A percentile compares a stretch with the other conserved stretches of the same genome.
Evolutionary conservation across 2,113 vertebrate genomes (phyloP).

Genomic region (Poecile atricapillus): DNA sequence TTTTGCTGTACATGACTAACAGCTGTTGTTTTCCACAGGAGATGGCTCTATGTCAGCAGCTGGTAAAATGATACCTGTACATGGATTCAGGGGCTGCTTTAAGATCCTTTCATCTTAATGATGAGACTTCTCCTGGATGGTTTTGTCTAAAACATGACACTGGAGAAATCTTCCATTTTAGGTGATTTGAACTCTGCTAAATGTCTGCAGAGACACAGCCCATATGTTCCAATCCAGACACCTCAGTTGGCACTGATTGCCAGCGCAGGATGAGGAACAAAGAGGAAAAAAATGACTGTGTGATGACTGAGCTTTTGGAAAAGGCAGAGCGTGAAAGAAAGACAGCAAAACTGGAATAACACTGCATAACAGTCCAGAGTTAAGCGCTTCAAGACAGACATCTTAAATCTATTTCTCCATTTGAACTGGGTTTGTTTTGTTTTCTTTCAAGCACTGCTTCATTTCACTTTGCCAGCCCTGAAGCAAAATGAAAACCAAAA

Average conservation of each 20-base stretch:
- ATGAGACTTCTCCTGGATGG: not conserved
- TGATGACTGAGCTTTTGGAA: not conserved
- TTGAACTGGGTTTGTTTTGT: not conserved
- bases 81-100: not conserved
- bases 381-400: not conserved
- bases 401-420: not conserved
- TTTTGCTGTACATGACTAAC: not conserved
- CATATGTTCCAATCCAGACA: not conserved
- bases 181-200: not conserved
- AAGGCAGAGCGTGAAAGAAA: not conserved
- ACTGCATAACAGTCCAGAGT: not conserved
- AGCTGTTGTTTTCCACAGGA: slow-evolving; percentile 30
- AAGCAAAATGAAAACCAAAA: not conserved
- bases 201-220: not conserved
- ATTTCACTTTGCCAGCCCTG: not conserved
- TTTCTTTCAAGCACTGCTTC: not conserved
- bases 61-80: not conserved
- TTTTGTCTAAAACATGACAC: not conserved
- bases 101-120: not conserved
- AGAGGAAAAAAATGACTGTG: not conserved
- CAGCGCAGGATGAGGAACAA: not conserved
- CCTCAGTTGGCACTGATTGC: not conserved
- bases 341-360: not conserved
- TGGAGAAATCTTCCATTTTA: not conserved
- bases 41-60: not conserved